These are phyloP conservation scores for Cheilosia vulpina DNA, from an alignment of 2,888 invertebrate species.

Conservation along the genomic window DNA sequence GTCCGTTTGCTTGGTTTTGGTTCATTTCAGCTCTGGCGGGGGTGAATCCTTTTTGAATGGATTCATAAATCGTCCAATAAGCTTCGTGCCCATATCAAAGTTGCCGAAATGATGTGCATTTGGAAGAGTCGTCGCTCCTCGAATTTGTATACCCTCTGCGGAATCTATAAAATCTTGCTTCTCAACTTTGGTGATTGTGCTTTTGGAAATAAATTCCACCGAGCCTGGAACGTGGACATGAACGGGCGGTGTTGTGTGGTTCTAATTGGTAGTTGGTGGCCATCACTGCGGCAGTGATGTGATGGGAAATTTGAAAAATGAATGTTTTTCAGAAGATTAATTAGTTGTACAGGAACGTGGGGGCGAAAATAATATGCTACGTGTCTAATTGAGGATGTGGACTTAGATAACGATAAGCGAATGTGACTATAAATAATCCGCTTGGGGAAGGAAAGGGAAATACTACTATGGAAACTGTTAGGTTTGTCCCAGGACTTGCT, in stretches of 20 bases:
- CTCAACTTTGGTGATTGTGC: constrained; percentile 1
- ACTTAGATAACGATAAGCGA: neutral
- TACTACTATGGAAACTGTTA: too few species aligned
- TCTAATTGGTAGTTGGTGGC: constrained; percentile 26
- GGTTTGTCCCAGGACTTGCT: too few species aligned
- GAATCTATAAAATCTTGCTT: constrained; percentile 38
- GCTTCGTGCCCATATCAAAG: constrained; percentile 61
- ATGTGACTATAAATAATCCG: neutral
- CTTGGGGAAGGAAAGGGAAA: neutral
- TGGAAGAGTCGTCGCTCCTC: constrained; percentile 25
- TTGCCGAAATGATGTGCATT: constrained; percentile 65
- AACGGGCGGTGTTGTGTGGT: neutral
- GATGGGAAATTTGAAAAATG: constrained; percentile 59
- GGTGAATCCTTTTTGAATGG: constrained; percentile 68
- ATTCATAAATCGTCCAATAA: constrained; percentile 71
- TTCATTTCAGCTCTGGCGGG: constrained; percentile 7
- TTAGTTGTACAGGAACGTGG: constrained; percentile 38
- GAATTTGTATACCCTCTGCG: constrained; percentile 13
- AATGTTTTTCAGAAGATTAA: constrained; percentile 60
- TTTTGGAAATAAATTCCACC: neutral
- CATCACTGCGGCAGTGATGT: constrained; percentile 5
- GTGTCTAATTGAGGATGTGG: constrained; percentile 58
- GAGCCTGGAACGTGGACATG: constrained; percentile 2
- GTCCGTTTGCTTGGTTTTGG: constrained; percentile 19
- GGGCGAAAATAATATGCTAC: constrained; percentile 49